Conservation (phyloP, 2,888 invertebrate species). For the Tridacna gigas region DNA sequence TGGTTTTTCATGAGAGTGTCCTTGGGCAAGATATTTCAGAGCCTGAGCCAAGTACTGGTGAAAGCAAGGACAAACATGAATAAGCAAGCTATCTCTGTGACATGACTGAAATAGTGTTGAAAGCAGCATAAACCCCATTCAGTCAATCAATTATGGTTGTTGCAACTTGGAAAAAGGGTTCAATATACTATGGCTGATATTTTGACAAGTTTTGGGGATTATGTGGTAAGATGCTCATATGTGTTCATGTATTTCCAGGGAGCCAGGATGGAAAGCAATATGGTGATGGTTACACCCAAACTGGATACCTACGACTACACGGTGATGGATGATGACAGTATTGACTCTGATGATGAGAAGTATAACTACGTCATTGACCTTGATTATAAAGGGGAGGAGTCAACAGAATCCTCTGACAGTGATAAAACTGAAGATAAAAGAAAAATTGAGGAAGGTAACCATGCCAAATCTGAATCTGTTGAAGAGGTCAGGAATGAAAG, state of each 20-base stretch:
- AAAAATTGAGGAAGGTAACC: background rate
- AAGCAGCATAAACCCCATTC: no score
- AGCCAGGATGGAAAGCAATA: background rate
- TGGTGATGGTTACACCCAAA: constrained; percentile 3
- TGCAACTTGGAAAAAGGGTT: no score
- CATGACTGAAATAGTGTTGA: no score
- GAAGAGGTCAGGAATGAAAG: background rate
- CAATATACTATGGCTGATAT: no score
- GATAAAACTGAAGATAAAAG: background rate
- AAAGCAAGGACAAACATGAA: no score
- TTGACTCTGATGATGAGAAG: constrained; percentile 9
- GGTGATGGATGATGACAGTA: constrained; percentile 3
- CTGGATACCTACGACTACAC: constrained; percentile 9
- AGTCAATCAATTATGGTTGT: no score
- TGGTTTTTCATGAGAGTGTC: no score
- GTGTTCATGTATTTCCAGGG: background rate
- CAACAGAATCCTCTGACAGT: background rate
- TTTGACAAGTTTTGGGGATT: no score
- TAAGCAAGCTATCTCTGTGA: no score
- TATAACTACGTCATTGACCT: constrained; percentile 21
- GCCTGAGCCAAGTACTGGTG: no score
- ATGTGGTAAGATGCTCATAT: no score
- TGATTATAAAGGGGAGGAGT: constrained; percentile 7
- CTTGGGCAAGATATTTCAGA: no score
- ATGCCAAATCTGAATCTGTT: background rate